Base-by-base conservation (phyloP, 2,888 invertebrate species). In the Leistus spinibarbis region DNA sequence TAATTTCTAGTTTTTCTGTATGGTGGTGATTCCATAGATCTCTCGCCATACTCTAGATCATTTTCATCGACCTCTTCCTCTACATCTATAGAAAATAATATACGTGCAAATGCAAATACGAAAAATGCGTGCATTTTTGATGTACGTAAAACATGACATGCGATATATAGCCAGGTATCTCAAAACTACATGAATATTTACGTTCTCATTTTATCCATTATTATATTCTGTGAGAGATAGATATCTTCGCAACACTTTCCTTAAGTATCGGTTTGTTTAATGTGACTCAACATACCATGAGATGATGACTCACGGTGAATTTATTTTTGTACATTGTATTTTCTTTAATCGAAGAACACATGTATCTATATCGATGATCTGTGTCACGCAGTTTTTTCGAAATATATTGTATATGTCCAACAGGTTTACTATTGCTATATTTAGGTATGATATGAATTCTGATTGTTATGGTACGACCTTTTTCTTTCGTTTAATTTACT, bases 51-150 rank as follows among this genome's bases (percentile, higher is more conserved):
- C n/a, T 67, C 73, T 16, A 53, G 23, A 19, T 75, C 75, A 75
- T 69, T 64, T 16, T 75, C 75, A 20, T 68, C 68, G 2, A 60
- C 62, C 23, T 75, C 75, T 62, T 75, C 75, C 54, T 69, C 75
- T 63, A 75, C 75, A 54, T 75, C 75, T 75, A 74, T 23, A 68
- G 27, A 60, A 40, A 7, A 40, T 13, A 40, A 40, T 13, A 2
- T 40, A 40, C 40, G 40, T 40, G 40, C 40, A 40, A 60, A 60
- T 54, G 54, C 54, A 5, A 60, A 60, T 19, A 57, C 57, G 19
- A 60, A 60, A 40, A 40, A 10, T 40, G 40, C 40, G 40, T 40
- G 40, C 40, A 4, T 5, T 3, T 40, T 40, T 40, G 40, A 10
- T 40, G 7, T 13, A 40, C 13, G 4, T 40, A 40, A 40, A 40